Conservation (phyloP, 2,888 invertebrate genomes). For the Cacoxenus indagator region DNA sequence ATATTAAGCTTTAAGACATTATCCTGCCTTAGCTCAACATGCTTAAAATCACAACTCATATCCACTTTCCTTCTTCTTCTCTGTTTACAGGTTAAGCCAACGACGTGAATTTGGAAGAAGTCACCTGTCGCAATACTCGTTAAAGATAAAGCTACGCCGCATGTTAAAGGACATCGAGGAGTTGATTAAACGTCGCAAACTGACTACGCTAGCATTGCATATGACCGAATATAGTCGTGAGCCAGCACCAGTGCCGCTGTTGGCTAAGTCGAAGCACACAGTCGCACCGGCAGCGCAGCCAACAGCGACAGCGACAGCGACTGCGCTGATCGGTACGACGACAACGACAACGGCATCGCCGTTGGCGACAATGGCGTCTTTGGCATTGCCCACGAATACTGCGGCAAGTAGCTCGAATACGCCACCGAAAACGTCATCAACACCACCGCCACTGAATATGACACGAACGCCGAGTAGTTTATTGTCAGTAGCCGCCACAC, state of each 20-base stretch:
- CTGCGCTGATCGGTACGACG: conserved; percentile 20
- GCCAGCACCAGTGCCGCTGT: conserved; percentile 45
- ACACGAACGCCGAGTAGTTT: neutral
- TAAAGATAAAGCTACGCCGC: conserved; percentile 42
- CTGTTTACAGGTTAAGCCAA: conserved; percentile 37
- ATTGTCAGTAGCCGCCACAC: neutral
- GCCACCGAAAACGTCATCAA: conserved; percentile 27
- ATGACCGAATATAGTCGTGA: conserved; percentile 56
- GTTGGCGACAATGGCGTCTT: neutral
- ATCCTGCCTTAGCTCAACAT: conserved; percentile 41
- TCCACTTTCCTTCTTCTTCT: neutral
- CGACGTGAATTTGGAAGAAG: conserved; percentile 36
- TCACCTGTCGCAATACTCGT: neutral
- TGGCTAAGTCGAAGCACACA: conserved; percentile 43
- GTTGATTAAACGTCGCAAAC: conserved; percentile 61
- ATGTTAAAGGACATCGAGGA: conserved; percentile 69
- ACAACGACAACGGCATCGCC: neutral
- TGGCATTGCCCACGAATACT: neutral
- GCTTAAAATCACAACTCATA: conserved; percentile 19
- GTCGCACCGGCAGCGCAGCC: conserved; percentile 24
- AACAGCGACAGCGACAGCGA: conserved; percentile 23
- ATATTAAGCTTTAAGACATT: conserved; percentile 47
- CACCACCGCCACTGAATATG: conserved; percentile 23
- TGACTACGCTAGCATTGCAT: conserved; percentile 51
- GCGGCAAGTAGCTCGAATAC: conserved; percentile 8